Evolutionary conservation across 2,113 vertebrate genomes (phyloP).

Genomic region (Brachirus orientalis): DNA sequence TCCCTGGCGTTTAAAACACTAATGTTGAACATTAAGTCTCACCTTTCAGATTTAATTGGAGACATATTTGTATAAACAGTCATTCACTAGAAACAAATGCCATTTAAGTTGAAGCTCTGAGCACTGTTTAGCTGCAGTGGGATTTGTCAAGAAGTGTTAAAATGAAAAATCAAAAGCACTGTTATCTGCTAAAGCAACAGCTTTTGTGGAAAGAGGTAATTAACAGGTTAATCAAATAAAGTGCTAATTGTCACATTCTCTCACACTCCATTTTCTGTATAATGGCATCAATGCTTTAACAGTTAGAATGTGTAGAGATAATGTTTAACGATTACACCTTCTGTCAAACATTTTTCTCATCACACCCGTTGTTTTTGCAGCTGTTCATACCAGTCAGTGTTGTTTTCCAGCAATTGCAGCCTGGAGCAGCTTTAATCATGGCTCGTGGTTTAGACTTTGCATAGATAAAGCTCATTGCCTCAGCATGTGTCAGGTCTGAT

Average conservation of each 20-base stretch:
- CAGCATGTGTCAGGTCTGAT: slow-evolving; percentile 38
- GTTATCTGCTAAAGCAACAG: slow-evolving; percentile 31
- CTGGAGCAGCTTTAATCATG: slow-evolving; percentile 23
- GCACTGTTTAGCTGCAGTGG: background rate
- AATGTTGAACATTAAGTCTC: background rate
- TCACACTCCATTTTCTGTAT: slow-evolving; percentile 18
- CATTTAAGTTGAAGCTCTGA: background rate
- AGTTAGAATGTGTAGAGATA: background rate
- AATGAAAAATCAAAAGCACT: slow-evolving; percentile 14
- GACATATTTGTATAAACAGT: background rate
- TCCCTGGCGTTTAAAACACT: background rate
- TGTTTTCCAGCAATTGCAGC: slow-evolving; percentile 39
- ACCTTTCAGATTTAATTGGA: background rate
- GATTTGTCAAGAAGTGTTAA: slow-evolving; percentile 7
- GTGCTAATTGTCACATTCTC: slow-evolving; percentile 36
- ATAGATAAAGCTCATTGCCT: slow-evolving; percentile 32
- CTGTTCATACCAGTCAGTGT: slow-evolving; percentile 20
- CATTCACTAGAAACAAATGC: background rate
- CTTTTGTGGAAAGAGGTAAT: slow-evolving; percentile 21
- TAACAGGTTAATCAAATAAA: slow-evolving; percentile 38
- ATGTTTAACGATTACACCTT: slow-evolving; percentile 13
- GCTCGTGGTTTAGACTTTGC: slow-evolving; percentile 29
- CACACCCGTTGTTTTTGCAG: slow-evolving; percentile 17
- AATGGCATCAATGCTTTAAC: background rate
- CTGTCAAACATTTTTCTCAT: slow-evolving; percentile 12